These are phyloP conservation scores for Crax fasciolata DNA, from an alignment of 2,797 vertebrate species.

Conservation along the genomic window DNA sequence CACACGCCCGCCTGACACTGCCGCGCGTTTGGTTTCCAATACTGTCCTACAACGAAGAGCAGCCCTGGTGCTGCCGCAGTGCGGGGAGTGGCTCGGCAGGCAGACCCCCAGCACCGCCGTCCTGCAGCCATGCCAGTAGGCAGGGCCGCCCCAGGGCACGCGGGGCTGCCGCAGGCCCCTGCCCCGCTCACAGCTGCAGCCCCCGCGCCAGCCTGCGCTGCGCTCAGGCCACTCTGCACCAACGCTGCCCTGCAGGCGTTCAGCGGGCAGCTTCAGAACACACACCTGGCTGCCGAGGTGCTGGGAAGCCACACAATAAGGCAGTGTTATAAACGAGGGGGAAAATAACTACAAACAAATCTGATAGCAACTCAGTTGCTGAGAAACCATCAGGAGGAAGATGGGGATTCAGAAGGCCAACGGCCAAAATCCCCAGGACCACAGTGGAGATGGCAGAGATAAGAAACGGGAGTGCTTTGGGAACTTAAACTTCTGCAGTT, in stretches of 20 bases:
- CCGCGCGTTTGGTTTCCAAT: fast-evolving
- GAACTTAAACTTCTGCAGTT: not conserved
- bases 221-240: too few relatives aligned
- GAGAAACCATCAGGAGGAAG: not conserved
- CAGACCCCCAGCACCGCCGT: not conserved
- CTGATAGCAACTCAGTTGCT: not conserved
- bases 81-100: not conserved
- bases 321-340: not conserved
- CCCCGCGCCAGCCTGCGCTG: too few relatives aligned
- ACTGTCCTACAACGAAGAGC: too few relatives aligned
- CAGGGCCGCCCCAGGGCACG: not conserved
- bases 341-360: not conserved
- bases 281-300: not conserved
- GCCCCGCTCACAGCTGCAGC: not conserved
- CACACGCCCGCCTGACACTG: not conserved
- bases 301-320: not conserved
- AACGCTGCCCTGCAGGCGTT: not conserved
- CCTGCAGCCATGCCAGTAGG: not conserved
- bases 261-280: not conserved
- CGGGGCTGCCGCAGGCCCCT: fast-evolving
- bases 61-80: too few relatives aligned
- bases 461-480: not conserved
- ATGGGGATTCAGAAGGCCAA: not conserved
- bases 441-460: not conserved
- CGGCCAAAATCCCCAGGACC: not conserved